Percentiles rank a stretch among this genome's conserved stretches.
Conservation (phyloP, 2,113 vertebrate genomes). For the Morone chrysops region DNA sequence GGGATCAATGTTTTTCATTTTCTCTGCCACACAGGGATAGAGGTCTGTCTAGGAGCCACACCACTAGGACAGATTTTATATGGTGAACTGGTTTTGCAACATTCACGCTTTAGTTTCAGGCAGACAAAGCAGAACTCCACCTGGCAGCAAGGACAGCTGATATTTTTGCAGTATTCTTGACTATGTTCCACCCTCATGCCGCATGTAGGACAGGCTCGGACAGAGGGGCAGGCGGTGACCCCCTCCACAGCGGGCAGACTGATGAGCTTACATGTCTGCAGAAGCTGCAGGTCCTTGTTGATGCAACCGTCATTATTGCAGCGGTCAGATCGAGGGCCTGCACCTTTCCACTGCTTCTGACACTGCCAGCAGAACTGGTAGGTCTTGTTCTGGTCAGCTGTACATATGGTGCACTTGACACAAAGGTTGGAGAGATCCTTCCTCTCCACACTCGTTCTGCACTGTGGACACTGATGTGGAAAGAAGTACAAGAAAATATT, state of each 20-base stretch:
- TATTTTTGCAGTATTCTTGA: conserved; percentile 72
- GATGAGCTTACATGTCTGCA: conserved; percentile 38
- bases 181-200: conserved; percentile 77
- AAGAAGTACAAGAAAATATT: background rate
- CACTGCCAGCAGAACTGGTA: conserved; percentile 83
- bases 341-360: conserved; percentile 69
- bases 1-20: background rate
- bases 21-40: conserved; percentile 67
- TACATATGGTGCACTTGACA: conserved; percentile 44
- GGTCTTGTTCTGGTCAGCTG: conserved; percentile 22
- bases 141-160: conserved; percentile 75
- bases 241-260: background rate
- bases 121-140: conserved; percentile 82
- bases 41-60: conserved; percentile 76
- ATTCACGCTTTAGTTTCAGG: conserved; percentile 70
- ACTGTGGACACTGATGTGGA: conserved; percentile 35
- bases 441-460: conserved; percentile 41
- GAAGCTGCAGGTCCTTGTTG: conserved; percentile 45
- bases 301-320: conserved; percentile 71
- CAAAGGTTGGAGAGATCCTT: conserved; percentile 50
- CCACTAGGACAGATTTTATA: conserved; percentile 57
- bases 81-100: conserved; percentile 52
- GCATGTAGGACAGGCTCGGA: conserved; percentile 80
- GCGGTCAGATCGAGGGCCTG: conserved; percentile 17
- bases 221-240: conserved; percentile 62